phyloP scores from a whole-genome alignment of 2,888 invertebrate genomes.

The Galeopsomyia nigrocyanea region DNA sequence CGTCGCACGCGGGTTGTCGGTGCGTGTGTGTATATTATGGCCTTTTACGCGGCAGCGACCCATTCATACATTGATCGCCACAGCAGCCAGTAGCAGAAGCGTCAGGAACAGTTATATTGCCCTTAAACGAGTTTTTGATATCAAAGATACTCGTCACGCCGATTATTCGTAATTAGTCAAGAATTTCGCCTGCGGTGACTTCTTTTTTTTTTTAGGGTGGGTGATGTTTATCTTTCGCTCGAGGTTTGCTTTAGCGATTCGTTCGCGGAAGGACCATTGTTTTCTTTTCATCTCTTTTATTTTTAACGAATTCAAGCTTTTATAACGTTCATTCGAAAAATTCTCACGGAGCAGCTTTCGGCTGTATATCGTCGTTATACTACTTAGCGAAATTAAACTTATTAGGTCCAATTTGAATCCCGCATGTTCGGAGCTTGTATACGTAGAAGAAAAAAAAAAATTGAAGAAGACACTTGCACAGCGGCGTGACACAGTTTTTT shows the following conservation, averaged over 20 bases:
- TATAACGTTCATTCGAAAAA: background rate
- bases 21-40: background rate
- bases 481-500: too few species aligned
- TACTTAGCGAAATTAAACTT: constrained; percentile 13
- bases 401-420: constrained; percentile 11
- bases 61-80: constrained; percentile 67
- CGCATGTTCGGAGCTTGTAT: background rate
- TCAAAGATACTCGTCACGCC: background rate
- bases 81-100: too few species aligned
- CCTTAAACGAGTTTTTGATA: too few species aligned
- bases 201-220: too few species aligned
- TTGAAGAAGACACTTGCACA: background rate
- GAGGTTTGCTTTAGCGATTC: background rate
- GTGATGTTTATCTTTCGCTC: too few species aligned
- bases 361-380: constrained; percentile 6
- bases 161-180: constrained; percentile 29
- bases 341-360: background rate
- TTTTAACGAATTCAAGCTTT: background rate
- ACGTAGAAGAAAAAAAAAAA: constrained; percentile 5
- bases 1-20: too few species aligned
- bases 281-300: background rate
- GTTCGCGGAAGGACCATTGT: background rate
- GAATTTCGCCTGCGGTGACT: too few species aligned
- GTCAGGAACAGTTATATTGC: too few species aligned
- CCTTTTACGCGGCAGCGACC: constrained; percentile 52